Conservation (phyloP, 2,888 invertebrate species). For the Mycalesis mineus region DNA sequence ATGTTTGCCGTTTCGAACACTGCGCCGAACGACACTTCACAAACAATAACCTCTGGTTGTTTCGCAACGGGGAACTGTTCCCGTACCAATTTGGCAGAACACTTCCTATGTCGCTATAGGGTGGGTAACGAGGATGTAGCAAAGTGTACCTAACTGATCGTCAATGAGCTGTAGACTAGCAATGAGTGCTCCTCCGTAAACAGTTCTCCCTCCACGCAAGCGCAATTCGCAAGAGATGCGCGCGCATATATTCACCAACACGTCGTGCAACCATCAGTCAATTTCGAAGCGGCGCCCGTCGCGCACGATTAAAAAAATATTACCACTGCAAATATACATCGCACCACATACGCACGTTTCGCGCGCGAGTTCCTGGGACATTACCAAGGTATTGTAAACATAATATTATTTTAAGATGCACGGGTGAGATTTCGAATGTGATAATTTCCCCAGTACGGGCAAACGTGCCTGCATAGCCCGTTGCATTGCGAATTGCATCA, state of each 20-base stretch:
- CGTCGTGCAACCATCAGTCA: constrained; percentile 61
- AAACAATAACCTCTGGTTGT: constrained; percentile 23
- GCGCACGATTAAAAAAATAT: constrained; percentile 41
- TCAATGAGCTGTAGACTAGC: constrained; percentile 27
- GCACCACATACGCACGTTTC: constrained; percentile 31
- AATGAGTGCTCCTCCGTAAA: constrained; percentile 26
- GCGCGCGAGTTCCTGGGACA: constrained; percentile 34
- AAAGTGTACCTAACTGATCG: constrained; percentile 16
- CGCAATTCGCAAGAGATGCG: constrained; percentile 56
- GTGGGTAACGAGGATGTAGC: constrained; percentile 21
- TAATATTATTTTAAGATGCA: constrained; percentile 14
- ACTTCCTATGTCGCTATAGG: constrained; percentile 33
- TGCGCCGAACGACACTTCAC: constrained; percentile 6
- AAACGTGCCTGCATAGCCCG: constrained; percentile 23
- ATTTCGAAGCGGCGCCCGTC: constrained; percentile 43
- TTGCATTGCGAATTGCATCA: constrained; percentile 40
- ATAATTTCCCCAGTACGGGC: constrained; percentile 20
- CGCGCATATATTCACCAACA: constrained; percentile 68
- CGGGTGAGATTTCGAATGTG: constrained; percentile 8
- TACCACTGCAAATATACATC: constrained; percentile 25
- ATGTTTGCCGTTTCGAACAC: constrained; percentile 5
- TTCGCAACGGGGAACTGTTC: constrained; percentile 21
- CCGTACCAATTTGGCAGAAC: constrained; percentile 32
- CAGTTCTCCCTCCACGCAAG: constrained; percentile 61
- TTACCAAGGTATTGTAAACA: constrained; percentile 36